Evolutionary conservation across 2,113 vertebrate species (phyloP).

Genomic region (Aptenodytes forsteri): DNA sequence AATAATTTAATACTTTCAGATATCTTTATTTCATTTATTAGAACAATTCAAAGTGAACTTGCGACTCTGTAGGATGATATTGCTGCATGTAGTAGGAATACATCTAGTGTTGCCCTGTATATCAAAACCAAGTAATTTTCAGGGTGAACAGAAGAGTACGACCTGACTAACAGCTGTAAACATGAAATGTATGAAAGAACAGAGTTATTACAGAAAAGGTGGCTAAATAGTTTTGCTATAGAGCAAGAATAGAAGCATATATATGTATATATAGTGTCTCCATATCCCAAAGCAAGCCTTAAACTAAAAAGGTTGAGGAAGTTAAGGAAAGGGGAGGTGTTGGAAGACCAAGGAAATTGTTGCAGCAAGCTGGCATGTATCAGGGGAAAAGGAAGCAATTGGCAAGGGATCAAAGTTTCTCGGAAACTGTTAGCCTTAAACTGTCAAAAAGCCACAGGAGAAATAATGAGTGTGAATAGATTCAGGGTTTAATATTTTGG

Average conservation of each 20-base stretch:
- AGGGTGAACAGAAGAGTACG: neutral
- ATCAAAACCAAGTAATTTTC: neutral
- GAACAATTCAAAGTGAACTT: neutral
- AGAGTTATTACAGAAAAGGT: neutral
- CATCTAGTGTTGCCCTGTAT: neutral
- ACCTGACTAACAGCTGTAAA: neutral
- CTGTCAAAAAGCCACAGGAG: neutral
- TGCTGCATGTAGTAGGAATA: neutral
- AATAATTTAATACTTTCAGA: neutral
- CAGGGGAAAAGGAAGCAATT: neutral
- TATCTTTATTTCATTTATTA: neutral
- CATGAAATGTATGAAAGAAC: neutral
- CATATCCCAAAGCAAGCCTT: neutral
- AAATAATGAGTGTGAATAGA: neutral
- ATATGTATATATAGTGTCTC: neutral
- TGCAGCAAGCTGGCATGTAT: neutral
- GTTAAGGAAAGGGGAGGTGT: neutral
- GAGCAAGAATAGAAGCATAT: neutral
- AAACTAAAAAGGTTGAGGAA: neutral
- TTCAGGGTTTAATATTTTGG: neutral
- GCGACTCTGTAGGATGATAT: neutral
- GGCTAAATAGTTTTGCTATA: neutral
- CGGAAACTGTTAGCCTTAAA: neutral
- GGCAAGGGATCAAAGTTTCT: conserved; percentile 17
- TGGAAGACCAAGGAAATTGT: neutral